Conservation (phyloP, 1,140 invertebrate species). For the Leptopilina clavipes region DNA sequence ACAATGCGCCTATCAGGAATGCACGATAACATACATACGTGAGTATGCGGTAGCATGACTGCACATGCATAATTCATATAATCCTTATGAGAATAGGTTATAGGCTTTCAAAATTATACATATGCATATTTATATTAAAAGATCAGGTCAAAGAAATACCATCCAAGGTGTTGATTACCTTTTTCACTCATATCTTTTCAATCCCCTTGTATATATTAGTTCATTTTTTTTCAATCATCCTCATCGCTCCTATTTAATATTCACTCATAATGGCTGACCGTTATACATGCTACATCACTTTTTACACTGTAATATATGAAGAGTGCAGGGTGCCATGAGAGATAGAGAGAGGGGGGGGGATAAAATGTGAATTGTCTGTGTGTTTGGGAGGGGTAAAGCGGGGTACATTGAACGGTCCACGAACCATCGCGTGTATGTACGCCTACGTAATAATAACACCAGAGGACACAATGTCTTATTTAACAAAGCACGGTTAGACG, state of each 20-base stretch:
- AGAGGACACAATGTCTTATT: slow-evolving; percentile 33
- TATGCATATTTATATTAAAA: slow-evolving; percentile 51
- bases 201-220: not conserved
- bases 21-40: slow-evolving; percentile 51
- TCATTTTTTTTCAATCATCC: not conserved
- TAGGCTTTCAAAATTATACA: slow-evolving; percentile 51
- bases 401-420: slow-evolving; percentile 29
- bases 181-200: not conserved
- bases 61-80: slow-evolving; percentile 54
- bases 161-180: not conserved
- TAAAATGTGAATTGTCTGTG: not conserved
- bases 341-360: not conserved
- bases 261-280: not conserved
- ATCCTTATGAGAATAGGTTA: slow-evolving; percentile 43
- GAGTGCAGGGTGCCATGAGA: not conserved
- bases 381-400: not conserved
- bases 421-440: slow-evolving; percentile 13
- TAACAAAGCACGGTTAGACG: slow-evolving; percentile 12
- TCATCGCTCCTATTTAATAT: slow-evolving; percentile 6
- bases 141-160: slow-evolving; percentile 35
- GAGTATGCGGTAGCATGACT: slow-evolving; percentile 49
- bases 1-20: slow-evolving; percentile 51
- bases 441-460: slow-evolving; percentile 17
- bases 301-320: not conserved
- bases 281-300: slow-evolving; percentile 26